Conservation (phyloP, 2,888 invertebrate species). For the Molanna angustata region DNA sequence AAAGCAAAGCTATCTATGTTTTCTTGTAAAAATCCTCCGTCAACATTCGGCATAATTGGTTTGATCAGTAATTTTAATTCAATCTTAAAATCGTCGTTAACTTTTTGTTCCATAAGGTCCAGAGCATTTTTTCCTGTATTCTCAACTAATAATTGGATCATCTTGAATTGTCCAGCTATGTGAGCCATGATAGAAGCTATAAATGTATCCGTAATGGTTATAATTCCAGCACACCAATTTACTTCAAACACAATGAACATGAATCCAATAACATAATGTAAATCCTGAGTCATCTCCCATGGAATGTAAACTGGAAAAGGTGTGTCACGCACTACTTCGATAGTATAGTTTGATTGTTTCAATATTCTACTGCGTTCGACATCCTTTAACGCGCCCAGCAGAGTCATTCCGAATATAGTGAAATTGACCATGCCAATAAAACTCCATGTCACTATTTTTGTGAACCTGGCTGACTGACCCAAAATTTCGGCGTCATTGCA, state of each 20-base stretch:
- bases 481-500: slow-evolving; percentile 8
- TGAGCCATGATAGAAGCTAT: slow-evolving; percentile 28
- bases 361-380: slow-evolving; percentile 15
- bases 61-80: neutral
- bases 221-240: slow-evolving; percentile 20
- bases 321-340: slow-evolving; percentile 15
- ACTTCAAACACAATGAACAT: slow-evolving; percentile 15
- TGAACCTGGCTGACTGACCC: slow-evolving; percentile 13
- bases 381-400: slow-evolving; percentile 11
- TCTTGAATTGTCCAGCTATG: slow-evolving; percentile 24
- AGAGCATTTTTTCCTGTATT: slow-evolving; percentile 16
- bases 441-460: slow-evolving; percentile 18
- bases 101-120: slow-evolving; percentile 7
- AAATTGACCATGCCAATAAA: slow-evolving; percentile 24
- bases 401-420: slow-evolving; percentile 17
- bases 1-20: slow-evolving; percentile 6
- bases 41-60: too few relatives aligned
- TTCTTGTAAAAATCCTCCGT: too few relatives aligned
- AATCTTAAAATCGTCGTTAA: neutral
- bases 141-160: slow-evolving; percentile 23
- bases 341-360: slow-evolving; percentile 14
- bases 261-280: slow-evolving; percentile 10
- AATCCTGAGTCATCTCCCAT: slow-evolving; percentile 19
- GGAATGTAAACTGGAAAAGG: slow-evolving; percentile 22
- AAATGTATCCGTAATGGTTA: slow-evolving; percentile 24